phyloP scores from a whole-genome alignment of 2,888 invertebrate genomes.

The Caprella mutica region DNA sequence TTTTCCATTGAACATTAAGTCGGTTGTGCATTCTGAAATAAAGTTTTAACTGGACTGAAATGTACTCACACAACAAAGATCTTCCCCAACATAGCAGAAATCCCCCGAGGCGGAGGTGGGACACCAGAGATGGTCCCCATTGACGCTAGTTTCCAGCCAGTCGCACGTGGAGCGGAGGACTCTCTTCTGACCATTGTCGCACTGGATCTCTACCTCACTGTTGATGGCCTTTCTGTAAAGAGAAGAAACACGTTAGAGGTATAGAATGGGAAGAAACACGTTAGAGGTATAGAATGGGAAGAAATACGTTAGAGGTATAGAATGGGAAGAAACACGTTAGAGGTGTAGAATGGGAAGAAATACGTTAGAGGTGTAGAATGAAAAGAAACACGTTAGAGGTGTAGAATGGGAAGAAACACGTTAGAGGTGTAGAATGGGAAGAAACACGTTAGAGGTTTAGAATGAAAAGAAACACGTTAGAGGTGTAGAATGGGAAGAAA shows the following conservation, averaged over 20 bases:
- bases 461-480: too few relatives aligned
- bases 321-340: too few relatives aligned
- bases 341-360: too few relatives aligned
- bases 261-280: not conserved
- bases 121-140: constrained; percentile 87
- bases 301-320: not conserved
- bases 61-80: constrained; percentile 65
- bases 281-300: not conserved
- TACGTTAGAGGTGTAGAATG: too few relatives aligned
- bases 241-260: constrained; percentile 10
- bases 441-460: too few relatives aligned
- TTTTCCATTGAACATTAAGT: too few relatives aligned
- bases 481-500: too few relatives aligned
- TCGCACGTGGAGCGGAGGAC: constrained; percentile 57
- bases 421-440: too few relatives aligned
- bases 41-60: not conserved
- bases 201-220: constrained; percentile 37
- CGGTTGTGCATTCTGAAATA: too few relatives aligned
- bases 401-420: too few relatives aligned
- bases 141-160: constrained; percentile 74
- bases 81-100: constrained; percentile 81
- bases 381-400: too few relatives aligned
- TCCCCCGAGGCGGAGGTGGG: constrained; percentile 84
- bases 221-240: constrained; percentile 35
- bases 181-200: constrained; percentile 37